These are phyloP conservation scores for Pseudonaja textilis DNA, from an alignment of 2,113 vertebrate genomes.

Conservation along the genomic window DNA sequence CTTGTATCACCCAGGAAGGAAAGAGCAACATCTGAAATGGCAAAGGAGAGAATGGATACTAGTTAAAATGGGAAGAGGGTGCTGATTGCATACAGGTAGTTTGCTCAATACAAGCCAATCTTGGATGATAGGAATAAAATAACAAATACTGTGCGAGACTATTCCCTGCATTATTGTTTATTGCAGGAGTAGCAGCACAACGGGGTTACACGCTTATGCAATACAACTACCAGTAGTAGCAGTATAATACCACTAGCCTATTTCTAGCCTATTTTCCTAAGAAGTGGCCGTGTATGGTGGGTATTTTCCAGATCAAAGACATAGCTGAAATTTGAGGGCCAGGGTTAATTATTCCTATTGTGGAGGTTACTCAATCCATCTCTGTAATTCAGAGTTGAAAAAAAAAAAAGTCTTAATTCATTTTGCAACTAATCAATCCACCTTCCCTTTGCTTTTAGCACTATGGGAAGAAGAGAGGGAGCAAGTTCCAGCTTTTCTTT, in stretches of 20 bases:
- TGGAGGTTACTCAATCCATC: neutral
- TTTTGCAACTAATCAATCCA: neutral
- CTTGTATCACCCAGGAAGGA: neutral
- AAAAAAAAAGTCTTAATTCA: neutral
- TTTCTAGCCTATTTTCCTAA: neutral
- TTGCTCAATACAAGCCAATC: neutral
- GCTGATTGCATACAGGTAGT: too few species aligned
- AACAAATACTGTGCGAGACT: neutral
- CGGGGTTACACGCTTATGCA: neutral
- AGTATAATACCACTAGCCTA: neutral
- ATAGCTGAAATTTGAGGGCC: neutral
- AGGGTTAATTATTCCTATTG: neutral
- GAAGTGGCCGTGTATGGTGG: neutral
- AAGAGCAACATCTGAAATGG: neutral
- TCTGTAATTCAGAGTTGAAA: neutral
- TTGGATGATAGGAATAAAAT: neutral
- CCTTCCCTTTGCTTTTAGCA: neutral
- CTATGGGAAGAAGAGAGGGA: neutral
- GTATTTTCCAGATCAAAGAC: neutral
- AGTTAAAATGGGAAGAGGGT: neutral
- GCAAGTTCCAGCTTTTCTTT: neutral
- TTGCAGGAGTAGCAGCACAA: neutral
- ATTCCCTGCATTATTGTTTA: neutral
- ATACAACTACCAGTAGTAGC: neutral
- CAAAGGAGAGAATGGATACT: neutral